These are phyloP conservation scores for Eupithecia inturbata DNA, from an alignment of 2,888 invertebrate species.

Conservation along the genomic window DNA sequence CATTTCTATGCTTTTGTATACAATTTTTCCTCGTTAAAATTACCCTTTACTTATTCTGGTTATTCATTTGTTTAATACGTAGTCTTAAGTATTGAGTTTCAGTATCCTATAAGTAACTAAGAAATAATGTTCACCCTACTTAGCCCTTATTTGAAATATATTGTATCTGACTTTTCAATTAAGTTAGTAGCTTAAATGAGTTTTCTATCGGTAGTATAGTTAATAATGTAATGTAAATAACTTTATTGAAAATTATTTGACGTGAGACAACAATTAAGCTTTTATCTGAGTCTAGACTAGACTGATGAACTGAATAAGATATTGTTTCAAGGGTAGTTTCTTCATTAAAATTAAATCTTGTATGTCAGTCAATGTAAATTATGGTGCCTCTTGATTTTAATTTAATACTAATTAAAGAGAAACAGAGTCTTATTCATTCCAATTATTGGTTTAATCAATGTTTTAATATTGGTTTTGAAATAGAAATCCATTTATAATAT, in stretches of 20 bases:
- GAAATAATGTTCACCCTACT: background rate
- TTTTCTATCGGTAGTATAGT: background rate
- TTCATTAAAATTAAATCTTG: slow-evolving; percentile 4
- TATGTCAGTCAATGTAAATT: background rate
- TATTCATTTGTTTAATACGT: too few species aligned
- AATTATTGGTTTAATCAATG: background rate
- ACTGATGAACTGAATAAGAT: slow-evolving; percentile 12
- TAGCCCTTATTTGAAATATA: background rate
- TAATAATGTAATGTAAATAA: background rate
- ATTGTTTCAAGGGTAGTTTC: slow-evolving; percentile 5
- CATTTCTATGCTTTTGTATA: too few species aligned
- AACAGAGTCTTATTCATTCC: background rate
- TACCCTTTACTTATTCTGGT: too few species aligned
- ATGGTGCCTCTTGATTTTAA: background rate
- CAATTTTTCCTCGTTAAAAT: too few species aligned
- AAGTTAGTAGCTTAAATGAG: background rate
- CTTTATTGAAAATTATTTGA: background rate
- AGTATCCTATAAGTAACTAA: background rate
- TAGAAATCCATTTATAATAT: background rate
- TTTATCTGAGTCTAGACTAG: slow-evolving; percentile 10
- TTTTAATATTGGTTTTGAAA: background rate
- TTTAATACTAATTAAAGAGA: background rate
- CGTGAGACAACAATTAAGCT: slow-evolving; percentile 6
- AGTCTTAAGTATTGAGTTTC: background rate
- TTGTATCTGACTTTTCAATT: background rate